A percentile compares a stretch with the other conserved stretches of the same genome.
Conservation (phyloP, 2,888 invertebrate species). For the Heteromyza rotundicornis region DNA sequence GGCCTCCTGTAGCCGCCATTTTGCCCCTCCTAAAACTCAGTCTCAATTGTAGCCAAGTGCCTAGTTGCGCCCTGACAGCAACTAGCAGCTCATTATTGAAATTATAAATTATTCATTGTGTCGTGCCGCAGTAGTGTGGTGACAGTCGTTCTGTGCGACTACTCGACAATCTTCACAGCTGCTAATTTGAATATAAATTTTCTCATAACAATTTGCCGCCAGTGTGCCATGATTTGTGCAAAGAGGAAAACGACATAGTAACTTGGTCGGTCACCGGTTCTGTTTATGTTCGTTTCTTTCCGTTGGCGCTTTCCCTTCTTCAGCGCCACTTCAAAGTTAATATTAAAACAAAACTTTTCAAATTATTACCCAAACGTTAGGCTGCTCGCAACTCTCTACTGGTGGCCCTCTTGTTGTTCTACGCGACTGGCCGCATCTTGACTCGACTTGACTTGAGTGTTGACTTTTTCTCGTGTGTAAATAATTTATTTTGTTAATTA, state of each 20-base stretch:
- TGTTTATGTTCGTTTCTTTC: not conserved
- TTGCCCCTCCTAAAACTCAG: not conserved
- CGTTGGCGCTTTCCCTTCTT: not conserved
- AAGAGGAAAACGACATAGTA: too few relatives aligned
- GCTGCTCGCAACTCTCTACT: not conserved
- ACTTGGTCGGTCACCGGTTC: not conserved
- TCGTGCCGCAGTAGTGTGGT: slow-evolving; percentile 14
- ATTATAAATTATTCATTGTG: slow-evolving; percentile 30
- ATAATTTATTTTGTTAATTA: slow-evolving; percentile 45
- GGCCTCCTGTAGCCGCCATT: not conserved
- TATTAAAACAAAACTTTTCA: not conserved
- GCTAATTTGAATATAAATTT: slow-evolving; percentile 44
- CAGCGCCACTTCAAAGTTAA: not conserved
- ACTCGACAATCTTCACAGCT: slow-evolving; percentile 9
- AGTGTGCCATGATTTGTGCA: too few relatives aligned
- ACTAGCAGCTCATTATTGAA: slow-evolving; percentile 6
- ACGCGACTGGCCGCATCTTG: slow-evolving; percentile 15
- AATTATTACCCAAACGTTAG: not conserved
- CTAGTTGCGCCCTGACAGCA: not conserved
- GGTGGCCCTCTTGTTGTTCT: slow-evolving; percentile 20
- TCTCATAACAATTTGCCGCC: slow-evolving; percentile 33
- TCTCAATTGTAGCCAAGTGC: not conserved
- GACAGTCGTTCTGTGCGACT: not conserved
- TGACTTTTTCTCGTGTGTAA: slow-evolving; percentile 24
- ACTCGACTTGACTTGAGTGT: slow-evolving; percentile 22